These are phyloP conservation scores for Musca vetustissima DNA, from an alignment of 1,140 invertebrate genomes.

Conservation along the genomic window DNA sequence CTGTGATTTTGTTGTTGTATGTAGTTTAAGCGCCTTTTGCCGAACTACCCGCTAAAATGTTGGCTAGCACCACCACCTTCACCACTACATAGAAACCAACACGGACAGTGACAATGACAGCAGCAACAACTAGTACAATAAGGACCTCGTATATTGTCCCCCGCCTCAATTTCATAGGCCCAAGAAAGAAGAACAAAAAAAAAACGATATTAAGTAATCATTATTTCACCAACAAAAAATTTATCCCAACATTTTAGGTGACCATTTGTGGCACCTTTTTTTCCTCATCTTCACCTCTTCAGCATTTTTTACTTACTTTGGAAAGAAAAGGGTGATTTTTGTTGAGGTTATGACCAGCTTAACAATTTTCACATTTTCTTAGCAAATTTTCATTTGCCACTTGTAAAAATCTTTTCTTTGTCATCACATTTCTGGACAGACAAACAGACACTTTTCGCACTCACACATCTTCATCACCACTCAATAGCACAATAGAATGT, in stretches of 20 bases:
- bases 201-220: slow-evolving; percentile 28
- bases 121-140: slow-evolving; percentile 10
- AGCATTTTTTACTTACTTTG: neutral
- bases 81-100: slow-evolving; percentile 7
- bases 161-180: neutral
- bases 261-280: neutral
- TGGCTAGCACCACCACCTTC: neutral
- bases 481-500: neutral
- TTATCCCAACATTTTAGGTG: neutral
- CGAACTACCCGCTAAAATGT: slow-evolving; percentile 5
- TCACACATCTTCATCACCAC: neutral
- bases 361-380: slow-evolving; percentile 10
- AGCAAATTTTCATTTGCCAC: neutral
- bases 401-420: slow-evolving; percentile 8
- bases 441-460: too few relatives aligned
- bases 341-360: slow-evolving; percentile 22
- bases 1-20: slow-evolving; percentile 11
- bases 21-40: slow-evolving; percentile 10
- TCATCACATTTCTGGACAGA: neutral
- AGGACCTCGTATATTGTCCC: neutral
- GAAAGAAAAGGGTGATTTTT: neutral
- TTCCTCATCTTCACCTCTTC: neutral
- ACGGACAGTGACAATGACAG: slow-evolving; percentile 11
- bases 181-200: neutral
- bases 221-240: neutral